Evolutionary conservation across 2,888 invertebrate genomes (phyloP).

Genomic region (Philereme transversata): DNA sequence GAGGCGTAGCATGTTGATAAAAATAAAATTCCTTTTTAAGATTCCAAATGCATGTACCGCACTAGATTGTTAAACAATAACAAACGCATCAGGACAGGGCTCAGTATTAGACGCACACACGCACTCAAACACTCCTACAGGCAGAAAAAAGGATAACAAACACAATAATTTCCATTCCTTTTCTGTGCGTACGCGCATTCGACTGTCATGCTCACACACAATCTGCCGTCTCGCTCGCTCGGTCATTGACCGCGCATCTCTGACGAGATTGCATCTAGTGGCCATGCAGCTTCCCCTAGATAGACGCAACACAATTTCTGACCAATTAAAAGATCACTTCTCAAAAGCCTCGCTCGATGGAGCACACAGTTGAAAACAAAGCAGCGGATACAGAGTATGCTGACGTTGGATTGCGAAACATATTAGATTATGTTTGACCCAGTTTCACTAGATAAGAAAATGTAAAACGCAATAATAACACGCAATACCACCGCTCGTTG

Average conservation of each 20-base stretch:
- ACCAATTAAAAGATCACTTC: conserved; percentile 75
- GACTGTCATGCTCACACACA: conserved; percentile 59
- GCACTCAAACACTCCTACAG: conserved; percentile 43
- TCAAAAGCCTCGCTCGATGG: conserved; percentile 43
- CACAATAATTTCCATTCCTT: conserved; percentile 80
- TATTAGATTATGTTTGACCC: conserved; percentile 66
- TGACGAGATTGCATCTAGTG: conserved; percentile 82
- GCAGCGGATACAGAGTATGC: conserved; percentile 31
- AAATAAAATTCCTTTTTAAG: conserved; percentile 49
- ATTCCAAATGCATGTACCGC: conserved; percentile 54
- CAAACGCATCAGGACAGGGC: conserved; percentile 58
- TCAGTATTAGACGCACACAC: conserved; percentile 64
- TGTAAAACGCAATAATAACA: conserved; percentile 57
- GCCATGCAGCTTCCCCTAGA: conserved; percentile 78
- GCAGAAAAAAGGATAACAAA: conserved; percentile 67
- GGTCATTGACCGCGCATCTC: conserved; percentile 81
- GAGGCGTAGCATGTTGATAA: conserved; percentile 43
- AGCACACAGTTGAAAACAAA: conserved; percentile 34
- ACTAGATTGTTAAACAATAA: conserved; percentile 59
- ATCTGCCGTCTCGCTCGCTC: conserved; percentile 62
- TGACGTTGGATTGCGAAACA: conserved; percentile 51
- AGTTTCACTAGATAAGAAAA: conserved; percentile 70
- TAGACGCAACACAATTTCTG: conserved; percentile 72
- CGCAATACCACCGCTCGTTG: conserved; percentile 45
- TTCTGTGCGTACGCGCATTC: conserved; percentile 82